Conservation (phyloP, 2,888 invertebrate genomes). For the Himalopsyche anomala region DNA sequence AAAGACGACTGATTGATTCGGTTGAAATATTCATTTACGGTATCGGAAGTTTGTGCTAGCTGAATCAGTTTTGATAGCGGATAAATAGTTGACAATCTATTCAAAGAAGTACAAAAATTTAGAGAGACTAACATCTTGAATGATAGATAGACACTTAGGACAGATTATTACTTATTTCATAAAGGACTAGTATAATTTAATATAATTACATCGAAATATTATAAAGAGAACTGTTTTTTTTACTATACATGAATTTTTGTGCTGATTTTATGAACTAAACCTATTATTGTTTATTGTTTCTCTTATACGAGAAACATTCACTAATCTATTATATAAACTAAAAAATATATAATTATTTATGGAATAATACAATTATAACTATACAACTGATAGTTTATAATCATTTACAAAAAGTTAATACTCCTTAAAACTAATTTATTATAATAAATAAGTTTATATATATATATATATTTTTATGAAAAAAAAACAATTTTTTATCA, state of each 20-base stretch:
- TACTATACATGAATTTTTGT: conserved; percentile 69
- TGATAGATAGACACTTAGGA: conserved; percentile 13
- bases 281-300: conserved; percentile 73
- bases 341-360: conserved; percentile 56
- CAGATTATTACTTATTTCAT: conserved; percentile 38
- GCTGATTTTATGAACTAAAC: conserved; percentile 75
- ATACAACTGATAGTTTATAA: conserved; percentile 55
- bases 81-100: neutral
- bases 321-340: conserved; percentile 53
- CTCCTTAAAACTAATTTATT: conserved; percentile 22
- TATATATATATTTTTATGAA: neutral
- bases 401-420: conserved; percentile 47
- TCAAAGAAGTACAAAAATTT: neutral
- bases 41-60: conserved; percentile 8
- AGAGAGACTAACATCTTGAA: conserved; percentile 6
- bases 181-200: conserved; percentile 42
- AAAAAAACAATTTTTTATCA: neutral
- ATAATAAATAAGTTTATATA: conserved; percentile 33
- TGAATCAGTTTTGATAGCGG: neutral
- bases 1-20: neutral
- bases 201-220: conserved; percentile 56
- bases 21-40: neutral
- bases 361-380: conserved; percentile 66
- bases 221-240: conserved; percentile 65
- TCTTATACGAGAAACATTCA: conserved; percentile 64